These are phyloP conservation scores for Mormyrops boulengeri DNA, from an alignment of 2,797 vertebrate genomes.

Conservation along the genomic window DNA sequence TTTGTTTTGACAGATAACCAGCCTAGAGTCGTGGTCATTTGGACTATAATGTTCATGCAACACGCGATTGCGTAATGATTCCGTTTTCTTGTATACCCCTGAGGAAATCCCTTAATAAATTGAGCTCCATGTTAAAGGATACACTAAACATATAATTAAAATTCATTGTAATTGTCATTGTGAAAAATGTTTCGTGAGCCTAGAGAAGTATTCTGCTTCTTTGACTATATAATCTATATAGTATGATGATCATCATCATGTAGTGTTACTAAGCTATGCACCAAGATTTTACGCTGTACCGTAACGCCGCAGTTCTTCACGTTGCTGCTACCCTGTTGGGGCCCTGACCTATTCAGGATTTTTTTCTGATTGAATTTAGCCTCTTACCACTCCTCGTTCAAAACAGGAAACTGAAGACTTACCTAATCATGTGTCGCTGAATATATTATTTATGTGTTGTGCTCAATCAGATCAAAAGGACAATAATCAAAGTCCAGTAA, in stretches of 20 bases:
- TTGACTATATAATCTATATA: not conserved
- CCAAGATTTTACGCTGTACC: not conserved
- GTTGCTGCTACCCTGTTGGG: not conserved
- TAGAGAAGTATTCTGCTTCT: not conserved
- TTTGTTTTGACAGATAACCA: not conserved
- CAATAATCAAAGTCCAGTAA: constrained; percentile 26
- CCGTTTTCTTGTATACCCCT: not conserved
- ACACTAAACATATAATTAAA: not conserved
- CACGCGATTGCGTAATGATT: not conserved
- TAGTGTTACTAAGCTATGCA: not conserved
- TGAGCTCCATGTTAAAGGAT: not conserved
- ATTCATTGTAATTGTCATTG: not conserved
- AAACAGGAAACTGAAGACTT: constrained; percentile 9
- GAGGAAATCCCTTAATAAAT: not conserved
- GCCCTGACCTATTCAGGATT: constrained; percentile 15
- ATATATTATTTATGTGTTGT: constrained; percentile 28
- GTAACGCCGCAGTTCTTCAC: not conserved
- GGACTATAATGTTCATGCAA: not conserved
- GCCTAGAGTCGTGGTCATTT: not conserved
- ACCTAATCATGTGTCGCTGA: constrained; percentile 29
- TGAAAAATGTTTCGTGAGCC: not conserved
- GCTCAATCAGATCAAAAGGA: constrained; percentile 31
- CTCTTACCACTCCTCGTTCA: constrained; percentile 20
- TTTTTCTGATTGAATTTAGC: constrained; percentile 11
- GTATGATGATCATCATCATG: not conserved